These are phyloP conservation scores for Dicaeum eximium DNA, from an alignment of 2,113 vertebrate species.

Conservation along the genomic window DNA sequence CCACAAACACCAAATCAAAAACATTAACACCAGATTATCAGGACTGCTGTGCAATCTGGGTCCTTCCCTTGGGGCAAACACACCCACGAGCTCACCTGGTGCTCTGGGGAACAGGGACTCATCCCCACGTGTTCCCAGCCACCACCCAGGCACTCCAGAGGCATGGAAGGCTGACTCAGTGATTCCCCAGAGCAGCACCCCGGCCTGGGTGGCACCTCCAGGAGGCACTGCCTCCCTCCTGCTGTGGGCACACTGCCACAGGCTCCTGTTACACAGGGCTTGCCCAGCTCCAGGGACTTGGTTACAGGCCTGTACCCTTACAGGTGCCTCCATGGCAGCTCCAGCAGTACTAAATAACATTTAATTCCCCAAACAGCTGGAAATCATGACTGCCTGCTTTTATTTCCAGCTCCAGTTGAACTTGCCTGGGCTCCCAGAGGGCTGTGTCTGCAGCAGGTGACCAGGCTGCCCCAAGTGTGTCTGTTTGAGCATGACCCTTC, in stretches of 20 bases:
- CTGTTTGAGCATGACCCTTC: neutral
- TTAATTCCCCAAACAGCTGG: neutral
- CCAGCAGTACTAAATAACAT: neutral
- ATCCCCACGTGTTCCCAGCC: rapidly evolving
- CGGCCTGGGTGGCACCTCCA: neutral
- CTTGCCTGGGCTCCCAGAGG: neutral
- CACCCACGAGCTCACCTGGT: neutral
- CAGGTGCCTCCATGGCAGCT: neutral
- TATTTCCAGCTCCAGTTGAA: neutral
- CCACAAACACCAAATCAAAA: neutral
- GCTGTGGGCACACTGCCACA: neutral
- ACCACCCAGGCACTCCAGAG: neutral
- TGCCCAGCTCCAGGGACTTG: neutral
- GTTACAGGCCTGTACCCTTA: neutral
- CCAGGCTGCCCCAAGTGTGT: neutral
- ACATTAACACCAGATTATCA: neutral
- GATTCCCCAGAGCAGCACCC: neutral
- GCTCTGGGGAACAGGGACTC: neutral
- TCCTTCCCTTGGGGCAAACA: neutral
- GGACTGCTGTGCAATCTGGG: neutral
- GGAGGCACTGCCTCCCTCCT: neutral
- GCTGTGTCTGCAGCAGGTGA: neutral
- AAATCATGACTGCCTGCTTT: neutral
- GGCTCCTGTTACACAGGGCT: neutral
- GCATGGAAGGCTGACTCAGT: rapidly evolving